Conservation (phyloP, 2,888 invertebrate genomes). For the Coremacera marginata region DNA sequence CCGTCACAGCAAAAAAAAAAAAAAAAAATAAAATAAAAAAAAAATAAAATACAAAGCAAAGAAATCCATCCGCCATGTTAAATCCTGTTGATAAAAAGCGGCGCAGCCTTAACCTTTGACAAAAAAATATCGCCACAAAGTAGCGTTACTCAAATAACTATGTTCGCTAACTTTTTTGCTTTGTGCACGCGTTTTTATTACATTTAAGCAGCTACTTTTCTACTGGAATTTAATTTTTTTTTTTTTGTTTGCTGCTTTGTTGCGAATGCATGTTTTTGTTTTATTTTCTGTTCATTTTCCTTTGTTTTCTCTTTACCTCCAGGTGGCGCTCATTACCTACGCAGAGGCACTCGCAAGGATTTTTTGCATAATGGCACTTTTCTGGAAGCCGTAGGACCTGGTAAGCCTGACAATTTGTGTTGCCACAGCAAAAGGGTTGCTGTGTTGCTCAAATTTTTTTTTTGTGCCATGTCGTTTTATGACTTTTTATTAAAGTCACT, state of each 20-base stretch:
- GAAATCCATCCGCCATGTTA: no score
- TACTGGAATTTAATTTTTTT: not conserved
- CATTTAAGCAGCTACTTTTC: not conserved
- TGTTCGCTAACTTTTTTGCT: no score
- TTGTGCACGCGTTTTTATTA: not conserved
- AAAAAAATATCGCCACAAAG: no score
- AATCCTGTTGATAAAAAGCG: no score
- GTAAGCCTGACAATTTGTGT: slow-evolving; percentile 46
- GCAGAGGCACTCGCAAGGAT: slow-evolving; percentile 52
- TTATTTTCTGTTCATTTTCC: not conserved
- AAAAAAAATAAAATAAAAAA: not conserved
- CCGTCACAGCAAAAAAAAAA: not conserved
- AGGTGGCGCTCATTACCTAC: slow-evolving; percentile 44
- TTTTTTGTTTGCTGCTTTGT: not conserved
- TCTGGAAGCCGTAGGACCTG: slow-evolving; percentile 62
- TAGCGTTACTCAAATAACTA: no score
- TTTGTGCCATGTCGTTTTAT: no score
- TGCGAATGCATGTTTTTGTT: not conserved
- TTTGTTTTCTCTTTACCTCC: not conserved
- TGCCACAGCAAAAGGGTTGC: no score
- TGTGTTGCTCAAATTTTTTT: no score
- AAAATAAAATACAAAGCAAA: no score
- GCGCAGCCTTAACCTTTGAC: no score
- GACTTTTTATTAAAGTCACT: no score
- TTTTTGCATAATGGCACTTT: slow-evolving; percentile 61